phyloP scores from a whole-genome alignment of 2,113 vertebrate species.

The Meriones unguiculatus region DNA sequence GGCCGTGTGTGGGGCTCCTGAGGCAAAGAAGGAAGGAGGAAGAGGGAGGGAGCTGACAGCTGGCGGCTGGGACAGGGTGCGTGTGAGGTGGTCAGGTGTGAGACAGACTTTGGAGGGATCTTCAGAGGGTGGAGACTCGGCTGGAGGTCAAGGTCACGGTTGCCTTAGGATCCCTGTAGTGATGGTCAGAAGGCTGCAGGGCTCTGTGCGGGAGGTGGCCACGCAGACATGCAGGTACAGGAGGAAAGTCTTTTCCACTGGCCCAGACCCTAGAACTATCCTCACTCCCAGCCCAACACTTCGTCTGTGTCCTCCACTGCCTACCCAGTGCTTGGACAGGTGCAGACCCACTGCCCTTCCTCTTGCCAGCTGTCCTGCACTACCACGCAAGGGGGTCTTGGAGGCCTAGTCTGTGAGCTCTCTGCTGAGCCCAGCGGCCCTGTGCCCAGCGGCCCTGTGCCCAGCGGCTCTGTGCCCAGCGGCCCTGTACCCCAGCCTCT shows the following conservation, averaged over 20 bases:
- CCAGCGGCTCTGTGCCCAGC: neutral
- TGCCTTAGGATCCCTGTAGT: fast-evolving
- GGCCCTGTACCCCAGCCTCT: neutral
- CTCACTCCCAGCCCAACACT: no score
- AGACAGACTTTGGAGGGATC: neutral
- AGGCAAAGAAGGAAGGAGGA: neutral
- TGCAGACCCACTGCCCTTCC: neutral
- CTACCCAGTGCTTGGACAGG: neutral
- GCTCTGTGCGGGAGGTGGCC: fast-evolving
- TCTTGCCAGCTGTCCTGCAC: fast-evolving
- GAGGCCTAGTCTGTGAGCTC: neutral
- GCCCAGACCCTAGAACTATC: neutral
- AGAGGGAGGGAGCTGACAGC: fast-evolving
- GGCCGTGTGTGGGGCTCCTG: fast-evolving
- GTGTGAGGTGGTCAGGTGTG: neutral
- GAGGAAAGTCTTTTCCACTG: neutral
- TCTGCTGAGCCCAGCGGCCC: neutral
- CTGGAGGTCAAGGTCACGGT: fast-evolving
- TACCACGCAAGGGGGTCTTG: neutral
- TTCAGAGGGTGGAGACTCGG: neutral
- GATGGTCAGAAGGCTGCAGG: no score
- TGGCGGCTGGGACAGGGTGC: fast-evolving
- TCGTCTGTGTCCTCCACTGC: fast-evolving
- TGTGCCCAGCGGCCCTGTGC: neutral
- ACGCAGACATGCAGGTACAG: neutral